Base-by-base conservation (phyloP, 2,113 vertebrate genomes). In the Syrrhaptes paradoxus region DNA sequence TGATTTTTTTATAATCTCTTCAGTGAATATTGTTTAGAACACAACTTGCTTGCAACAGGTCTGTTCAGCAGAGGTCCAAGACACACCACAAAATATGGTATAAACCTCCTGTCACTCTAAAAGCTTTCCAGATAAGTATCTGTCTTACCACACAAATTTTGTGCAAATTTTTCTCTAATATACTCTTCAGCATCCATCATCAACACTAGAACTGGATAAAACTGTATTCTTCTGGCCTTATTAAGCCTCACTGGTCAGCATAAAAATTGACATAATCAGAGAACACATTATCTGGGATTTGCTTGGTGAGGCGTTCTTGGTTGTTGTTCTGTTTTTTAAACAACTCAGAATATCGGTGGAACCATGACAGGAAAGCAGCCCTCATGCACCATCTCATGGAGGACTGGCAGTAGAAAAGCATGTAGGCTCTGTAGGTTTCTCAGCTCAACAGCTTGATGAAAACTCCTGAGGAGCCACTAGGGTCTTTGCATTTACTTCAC, bases 81-180 rank as follows among this genome's bases (percentile, higher is more conserved):
- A 34, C 51, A 73, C 2, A 26, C 11, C 22, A 63, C 6, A 22
- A 5, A 58, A 22, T 2, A 46, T 0, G 0, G 11, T 3, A 1
- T 14, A 59, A 55, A 46, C 22, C 32, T 54, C 48, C 45, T 17
- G 17, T 54, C 55, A 84, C 34, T 68, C 70, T 49, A 49, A 70
- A 78, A 79, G 13, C 17, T 45, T 72, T 72, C 26, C 45, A 70
- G 31, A 17, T 54, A 62, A 62, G 5, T 2, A 45, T 28, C 41
- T 68, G 46, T 20, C 17, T 57, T 36, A 28, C 29, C 29, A 12
- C 12, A 26, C 45, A 71, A 31, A 34, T 61, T 74, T 78, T 87
- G 31, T 45, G 65, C 13, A 70, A 11, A 12, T 29, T 67, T 68
- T 55, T 41, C 31, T 38, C 51, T 31, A 10, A 73, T 7, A 4